A percentile compares a stretch with the other conserved stretches of the same genome.
phyloP scores from a whole-genome alignment of 92 coral and sea anemone genomes.

The Nematostella vectensis region DNA sequence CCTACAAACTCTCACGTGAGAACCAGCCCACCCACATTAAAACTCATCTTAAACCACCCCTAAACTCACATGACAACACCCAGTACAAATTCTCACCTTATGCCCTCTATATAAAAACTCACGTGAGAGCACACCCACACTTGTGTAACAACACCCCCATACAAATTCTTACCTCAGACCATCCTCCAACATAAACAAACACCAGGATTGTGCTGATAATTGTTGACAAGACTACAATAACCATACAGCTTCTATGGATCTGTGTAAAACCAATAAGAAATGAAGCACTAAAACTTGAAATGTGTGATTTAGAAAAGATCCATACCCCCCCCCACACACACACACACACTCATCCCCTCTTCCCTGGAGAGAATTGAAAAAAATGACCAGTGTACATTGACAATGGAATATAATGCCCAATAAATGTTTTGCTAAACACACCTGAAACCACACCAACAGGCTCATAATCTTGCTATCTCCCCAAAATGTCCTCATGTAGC shows the following conservation, averaged over 20 bases:
- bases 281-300: no score
- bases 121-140: no score
- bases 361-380: not conserved
- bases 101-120: no score
- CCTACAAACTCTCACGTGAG: no score
- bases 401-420: not conserved
- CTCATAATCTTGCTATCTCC: constrained; percentile 41
- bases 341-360: no score
- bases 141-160: no score
- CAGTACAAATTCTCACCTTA: no score
- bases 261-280: constrained; percentile 7
- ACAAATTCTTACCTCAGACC: constrained; percentile 48
- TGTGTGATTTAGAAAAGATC: no score
- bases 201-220: constrained; percentile 34
- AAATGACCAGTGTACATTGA: not conserved
- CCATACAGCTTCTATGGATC: constrained; percentile 60
- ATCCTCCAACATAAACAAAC: constrained; percentile 50
- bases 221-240: constrained; percentile 27
- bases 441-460: constrained; percentile 46
- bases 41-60: no score
- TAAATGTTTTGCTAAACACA: not conserved
- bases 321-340: no score
- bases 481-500: constrained; percentile 53
- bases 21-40: no score
- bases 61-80: no score